Base-by-base conservation (phyloP, 2,888 invertebrate genomes). In the Cheilosia soror region DNA sequence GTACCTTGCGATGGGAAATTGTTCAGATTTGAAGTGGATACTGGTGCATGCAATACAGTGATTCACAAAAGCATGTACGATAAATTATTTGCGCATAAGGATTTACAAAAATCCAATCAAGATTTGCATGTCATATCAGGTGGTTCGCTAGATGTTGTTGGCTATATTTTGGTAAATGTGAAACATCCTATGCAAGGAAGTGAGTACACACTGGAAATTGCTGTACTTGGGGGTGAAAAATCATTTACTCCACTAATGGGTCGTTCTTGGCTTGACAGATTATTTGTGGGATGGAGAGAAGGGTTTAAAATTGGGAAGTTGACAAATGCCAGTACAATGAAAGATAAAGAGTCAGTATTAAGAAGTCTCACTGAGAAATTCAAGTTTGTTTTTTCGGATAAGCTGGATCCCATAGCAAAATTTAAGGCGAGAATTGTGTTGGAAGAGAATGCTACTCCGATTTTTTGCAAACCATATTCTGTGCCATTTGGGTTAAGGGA, bases 31-130 rank as follows among this genome's bases (percentile, higher is more conserved):
- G 44, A 68, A 31, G 6, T 55, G 20, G 68, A 57, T 57, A 44
- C 44, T 15, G 68, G 55, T 55, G 44, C 68, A 57, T 68, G 53
- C 11, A 68, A 68, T 55, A 55, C 68, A 44, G 60, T 62, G 3
- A 62, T 62, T 29, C 51, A 55, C 9, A 42, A 55, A 4, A 29
- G 11, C 55, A 11, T 31, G 5, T 33, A 33, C 29, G 55, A 66
- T n/a, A 55, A 29, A 42, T 13, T 25, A 29, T 53, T 68, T 31
- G 11, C 20, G 3, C 25, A 25, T 58, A 37, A 40, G 2, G 15
- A 27, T 2, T n/a, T 66, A n/a, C n/a, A 51, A 51, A 51, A 5
- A 27, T 51, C 40, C n/a, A 37, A 51, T 65, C 51, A 65, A 27
- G 40, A 51, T 13, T 68, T 68, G 31, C 42, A 55, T 55, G 42